A percentile compares a stretch with the other conserved stretches of the same genome.
phyloP scores from a whole-genome alignment of 2,797 vertebrate species.

The Cichlasoma orientale region DNA sequence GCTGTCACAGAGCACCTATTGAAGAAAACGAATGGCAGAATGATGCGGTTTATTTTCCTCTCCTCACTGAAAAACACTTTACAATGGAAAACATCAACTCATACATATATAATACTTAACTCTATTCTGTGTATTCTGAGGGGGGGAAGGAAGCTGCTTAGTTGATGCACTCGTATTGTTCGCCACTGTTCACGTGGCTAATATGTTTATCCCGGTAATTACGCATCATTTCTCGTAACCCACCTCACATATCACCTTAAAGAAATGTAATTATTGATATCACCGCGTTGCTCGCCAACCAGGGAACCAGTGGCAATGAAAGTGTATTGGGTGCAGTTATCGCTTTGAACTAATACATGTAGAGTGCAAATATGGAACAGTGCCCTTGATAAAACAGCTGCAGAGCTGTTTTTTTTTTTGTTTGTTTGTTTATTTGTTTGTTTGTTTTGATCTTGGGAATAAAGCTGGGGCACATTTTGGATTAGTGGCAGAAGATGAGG shows the following conservation, averaged over 20 bases:
- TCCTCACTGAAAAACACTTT: neutral
- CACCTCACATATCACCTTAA: neutral
- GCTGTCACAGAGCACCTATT: conserved; percentile 43
- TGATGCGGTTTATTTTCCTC: conserved; percentile 31
- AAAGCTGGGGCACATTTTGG: neutral
- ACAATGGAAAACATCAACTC: conserved; percentile 4
- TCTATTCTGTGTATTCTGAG: neutral
- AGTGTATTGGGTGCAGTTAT: conserved; percentile 12
- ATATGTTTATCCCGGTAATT: neutral
- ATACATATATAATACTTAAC: neutral
- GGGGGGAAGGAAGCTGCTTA: neutral
- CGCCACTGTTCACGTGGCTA: neutral
- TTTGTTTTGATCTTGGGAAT: neutral
- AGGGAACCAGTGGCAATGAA: neutral
- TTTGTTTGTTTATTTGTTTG: neutral
- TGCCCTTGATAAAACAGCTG: conserved; percentile 3
- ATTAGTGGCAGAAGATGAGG: neutral
- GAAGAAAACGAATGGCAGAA: conserved; percentile 27
- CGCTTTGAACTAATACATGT: neutral
- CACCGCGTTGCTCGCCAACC: neutral
- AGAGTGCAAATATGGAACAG: conserved; percentile 14
- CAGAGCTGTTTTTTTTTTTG: neutral
- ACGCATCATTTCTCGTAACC: neutral
- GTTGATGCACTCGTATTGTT: neutral
- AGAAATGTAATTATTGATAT: neutral